Evolutionary conservation across 2,113 vertebrate species (phyloP).

Genomic region (Hyperoodon ampullatus): DNA sequence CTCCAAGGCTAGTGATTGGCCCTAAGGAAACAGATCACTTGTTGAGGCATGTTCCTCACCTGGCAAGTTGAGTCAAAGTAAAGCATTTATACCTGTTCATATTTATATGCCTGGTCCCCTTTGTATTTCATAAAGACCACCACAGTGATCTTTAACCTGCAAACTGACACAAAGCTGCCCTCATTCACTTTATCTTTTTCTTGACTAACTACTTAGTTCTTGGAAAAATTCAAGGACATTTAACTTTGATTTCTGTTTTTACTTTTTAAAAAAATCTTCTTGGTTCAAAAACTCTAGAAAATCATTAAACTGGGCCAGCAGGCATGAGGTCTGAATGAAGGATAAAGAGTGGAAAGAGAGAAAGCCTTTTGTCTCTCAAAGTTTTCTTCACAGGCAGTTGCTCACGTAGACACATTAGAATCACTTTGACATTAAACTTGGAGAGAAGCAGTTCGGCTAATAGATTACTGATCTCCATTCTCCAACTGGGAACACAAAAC

Average conservation of each 20-base stretch:
- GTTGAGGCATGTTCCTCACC: not conserved
- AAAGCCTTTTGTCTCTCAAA: conserved; percentile 59
- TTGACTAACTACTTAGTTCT: conserved; percentile 28
- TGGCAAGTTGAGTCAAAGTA: conserved; percentile 6
- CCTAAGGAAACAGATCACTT: not conserved
- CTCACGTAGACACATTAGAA: not conserved
- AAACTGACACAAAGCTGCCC: not conserved
- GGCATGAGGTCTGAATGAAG: conserved; percentile 52
- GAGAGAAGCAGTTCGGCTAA: not conserved
- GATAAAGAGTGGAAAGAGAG: not conserved
- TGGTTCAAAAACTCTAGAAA: conserved; percentile 56
- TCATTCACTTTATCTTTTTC: not conserved
- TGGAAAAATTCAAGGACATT: conserved; percentile 60
- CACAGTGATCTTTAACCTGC: not conserved
- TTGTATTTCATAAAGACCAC: not conserved
- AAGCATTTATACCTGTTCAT: not conserved
- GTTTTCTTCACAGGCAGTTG: conserved; percentile 57
- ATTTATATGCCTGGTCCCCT: not conserved
- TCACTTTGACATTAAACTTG: not conserved
- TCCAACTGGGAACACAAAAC: not conserved
- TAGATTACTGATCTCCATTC: not conserved
- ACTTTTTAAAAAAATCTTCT: conserved; percentile 7
- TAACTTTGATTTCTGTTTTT: not conserved
- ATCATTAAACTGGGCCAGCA: conserved; percentile 47
- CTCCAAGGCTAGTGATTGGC: conserved; percentile 1